Percentiles rank a stretch among this genome's conserved stretches.
Conservation (phyloP, 2,888 invertebrate species). For the Baccha elongata region DNA sequence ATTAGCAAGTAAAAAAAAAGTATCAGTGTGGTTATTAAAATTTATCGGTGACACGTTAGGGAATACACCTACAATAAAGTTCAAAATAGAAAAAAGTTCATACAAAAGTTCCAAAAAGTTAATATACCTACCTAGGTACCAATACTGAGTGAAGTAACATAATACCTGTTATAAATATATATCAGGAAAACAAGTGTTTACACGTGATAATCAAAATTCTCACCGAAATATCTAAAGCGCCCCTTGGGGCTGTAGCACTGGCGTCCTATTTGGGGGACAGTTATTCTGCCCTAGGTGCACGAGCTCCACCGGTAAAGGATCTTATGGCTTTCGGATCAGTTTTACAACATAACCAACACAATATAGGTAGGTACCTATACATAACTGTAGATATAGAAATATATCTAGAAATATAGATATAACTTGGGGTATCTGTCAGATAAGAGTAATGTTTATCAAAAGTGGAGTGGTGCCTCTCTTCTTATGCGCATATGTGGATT, state of each 20-base stretch:
- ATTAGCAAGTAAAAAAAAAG: constrained; percentile 1
- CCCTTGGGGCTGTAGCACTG: constrained; percentile 83
- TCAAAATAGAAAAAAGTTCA: constrained; percentile 2
- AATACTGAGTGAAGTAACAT: constrained; percentile 30
- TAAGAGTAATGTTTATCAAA: background rate
- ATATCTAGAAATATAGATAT: too few species aligned
- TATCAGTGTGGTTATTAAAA: constrained; percentile 23
- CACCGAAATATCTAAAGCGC: constrained; percentile 83
- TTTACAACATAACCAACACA: constrained; percentile 82
- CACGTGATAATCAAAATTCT: constrained; percentile 81
- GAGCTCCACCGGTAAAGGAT: constrained; percentile 82
- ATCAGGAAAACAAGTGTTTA: constrained; percentile 65
- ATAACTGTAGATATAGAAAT: too few species aligned
- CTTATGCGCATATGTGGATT: background rate
- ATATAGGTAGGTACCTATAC: constrained; percentile 79
- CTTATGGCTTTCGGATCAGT: constrained; percentile 83
- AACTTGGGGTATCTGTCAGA: too few species aligned
- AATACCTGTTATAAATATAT: background rate
- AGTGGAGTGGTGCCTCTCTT: background rate
- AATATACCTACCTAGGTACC: too few species aligned
- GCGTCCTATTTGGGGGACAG: constrained; percentile 83
- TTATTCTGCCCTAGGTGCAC: constrained; percentile 82
- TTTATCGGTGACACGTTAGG: background rate
- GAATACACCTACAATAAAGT: background rate
- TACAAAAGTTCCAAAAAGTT: background rate